Percentiles rank a stretch among this genome's conserved stretches.
These are phyloP conservation scores for Carlito syrichta DNA, from an alignment of 2,113 vertebrate genomes.

Conservation along the genomic window DNA sequence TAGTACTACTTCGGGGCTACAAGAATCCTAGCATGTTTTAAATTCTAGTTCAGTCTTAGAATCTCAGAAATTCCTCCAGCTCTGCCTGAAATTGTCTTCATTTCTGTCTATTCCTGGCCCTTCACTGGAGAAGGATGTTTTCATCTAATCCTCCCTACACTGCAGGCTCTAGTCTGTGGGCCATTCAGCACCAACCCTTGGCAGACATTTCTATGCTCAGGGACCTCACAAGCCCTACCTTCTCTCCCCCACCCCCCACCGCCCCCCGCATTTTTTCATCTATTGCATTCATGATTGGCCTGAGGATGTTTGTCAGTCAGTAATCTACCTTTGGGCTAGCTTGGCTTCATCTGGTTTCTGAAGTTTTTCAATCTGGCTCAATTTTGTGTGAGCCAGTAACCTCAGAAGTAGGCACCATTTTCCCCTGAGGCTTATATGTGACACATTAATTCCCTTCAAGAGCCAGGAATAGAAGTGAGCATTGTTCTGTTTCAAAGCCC, in stretches of 20 bases:
- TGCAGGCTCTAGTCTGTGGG: background rate
- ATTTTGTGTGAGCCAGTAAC: background rate
- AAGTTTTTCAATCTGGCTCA: background rate
- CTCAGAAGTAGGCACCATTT: background rate
- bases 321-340: background rate
- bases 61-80: background rate
- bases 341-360: background rate
- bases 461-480: background rate
- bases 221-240: no score
- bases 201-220: background rate
- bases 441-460: background rate
- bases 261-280: background rate
- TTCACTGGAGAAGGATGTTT: background rate
- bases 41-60: background rate
- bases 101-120: background rate
- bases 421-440: background rate
- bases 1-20: no score
- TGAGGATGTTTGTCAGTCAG: background rate
- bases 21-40: background rate
- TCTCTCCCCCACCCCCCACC: no score
- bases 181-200: background rate
- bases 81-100: background rate
- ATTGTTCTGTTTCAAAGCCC: background rate
- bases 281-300: no score
- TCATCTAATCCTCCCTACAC: background rate